phyloP scores from a whole-genome alignment of 1,140 invertebrate genomes.

The Anoplophora glabripennis region DNA sequence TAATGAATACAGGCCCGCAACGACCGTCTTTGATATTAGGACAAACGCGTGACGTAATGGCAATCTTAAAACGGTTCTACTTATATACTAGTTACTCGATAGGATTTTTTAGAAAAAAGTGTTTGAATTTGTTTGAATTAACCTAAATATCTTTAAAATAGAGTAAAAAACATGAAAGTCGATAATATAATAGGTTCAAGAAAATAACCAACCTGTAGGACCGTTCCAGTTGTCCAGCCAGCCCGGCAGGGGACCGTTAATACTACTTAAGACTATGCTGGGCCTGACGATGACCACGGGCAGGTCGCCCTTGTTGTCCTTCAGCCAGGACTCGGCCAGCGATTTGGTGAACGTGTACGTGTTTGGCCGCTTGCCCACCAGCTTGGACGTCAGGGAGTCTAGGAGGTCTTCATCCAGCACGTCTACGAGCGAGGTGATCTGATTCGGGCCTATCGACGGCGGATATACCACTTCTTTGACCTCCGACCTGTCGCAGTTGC shows the following conservation, averaged over 20 bases:
- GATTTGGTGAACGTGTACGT: slow-evolving; percentile 93
- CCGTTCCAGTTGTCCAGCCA: slow-evolving; percentile 98
- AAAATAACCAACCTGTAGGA: slow-evolving; percentile 66
- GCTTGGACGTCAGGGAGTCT: slow-evolving; percentile 60
- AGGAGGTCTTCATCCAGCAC: slow-evolving; percentile 63
- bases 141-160: no score
- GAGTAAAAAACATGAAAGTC: no score
- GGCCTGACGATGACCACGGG: slow-evolving; percentile 93
- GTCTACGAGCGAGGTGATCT: slow-evolving; percentile 68
- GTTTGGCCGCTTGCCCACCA: slow-evolving; percentile 80
- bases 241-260: slow-evolving; percentile 40
- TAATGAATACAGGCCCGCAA: no score
- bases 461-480: slow-evolving; percentile 75
- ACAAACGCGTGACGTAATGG: no score
- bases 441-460: slow-evolving; percentile 67
- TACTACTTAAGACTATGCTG: slow-evolving; percentile 70
- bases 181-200: no score
- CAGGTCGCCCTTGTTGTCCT: slow-evolving; percentile 72
- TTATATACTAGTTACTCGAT: no score
- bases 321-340: slow-evolving; percentile 80
- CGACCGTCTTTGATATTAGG: no score
- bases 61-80: no score
- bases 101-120: no score
- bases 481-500: slow-evolving; percentile 77
- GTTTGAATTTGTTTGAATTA: no score